Evolutionary conservation across 2,888 invertebrate genomes (phyloP), one percentile per base, ranked within the genome.

Genomic region (Cheilosia grossa): DNA sequence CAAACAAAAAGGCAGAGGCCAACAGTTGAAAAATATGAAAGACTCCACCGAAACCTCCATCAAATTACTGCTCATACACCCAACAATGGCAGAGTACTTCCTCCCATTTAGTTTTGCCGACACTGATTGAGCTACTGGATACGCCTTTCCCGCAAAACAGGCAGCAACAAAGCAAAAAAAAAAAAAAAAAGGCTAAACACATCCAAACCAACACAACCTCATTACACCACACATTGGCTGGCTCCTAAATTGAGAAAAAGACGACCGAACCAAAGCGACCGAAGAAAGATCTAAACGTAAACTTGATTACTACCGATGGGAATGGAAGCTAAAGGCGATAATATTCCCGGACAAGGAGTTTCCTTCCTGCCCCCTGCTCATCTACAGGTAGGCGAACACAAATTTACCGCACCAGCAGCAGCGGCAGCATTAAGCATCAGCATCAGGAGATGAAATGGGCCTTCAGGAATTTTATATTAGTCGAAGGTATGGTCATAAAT

Each of bases 241-340:
- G 37, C 33, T 54, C 53, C 42, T 77, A 82, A 82, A 82, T 82
- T 82, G 75, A 37, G 70, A 54, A 47, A 59, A 64, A 66, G 64
- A 72, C 75, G 58, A 69, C 53, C 53, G 56, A 58, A 77, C 59
- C 24, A 56, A 78, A 61, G 21, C 54, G 51, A 69, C 61, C 72
- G 30, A 70, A 54, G 58, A 63, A 78, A 75, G 72, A 85, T 77
- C 85, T 85, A 77, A 85, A 85, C 80, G 85, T 72, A 85, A 85
- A 85, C 85, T 85, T 85, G 85, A 85, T 85, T 85, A 85, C 85
- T 77, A 85, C 85, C 85, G 85, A 85, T 85, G 85, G 85, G 85
- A 85, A 85, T 85, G 85, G 72, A 81, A 59, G 85, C 85, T 85
- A 67, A 81, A 85, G 85, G 85, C 85, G 85, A 85, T 81, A 81